Evolutionary conservation across 2,113 vertebrate species (phyloP).

Genomic region (Herpailurus yagouaroundi): DNA sequence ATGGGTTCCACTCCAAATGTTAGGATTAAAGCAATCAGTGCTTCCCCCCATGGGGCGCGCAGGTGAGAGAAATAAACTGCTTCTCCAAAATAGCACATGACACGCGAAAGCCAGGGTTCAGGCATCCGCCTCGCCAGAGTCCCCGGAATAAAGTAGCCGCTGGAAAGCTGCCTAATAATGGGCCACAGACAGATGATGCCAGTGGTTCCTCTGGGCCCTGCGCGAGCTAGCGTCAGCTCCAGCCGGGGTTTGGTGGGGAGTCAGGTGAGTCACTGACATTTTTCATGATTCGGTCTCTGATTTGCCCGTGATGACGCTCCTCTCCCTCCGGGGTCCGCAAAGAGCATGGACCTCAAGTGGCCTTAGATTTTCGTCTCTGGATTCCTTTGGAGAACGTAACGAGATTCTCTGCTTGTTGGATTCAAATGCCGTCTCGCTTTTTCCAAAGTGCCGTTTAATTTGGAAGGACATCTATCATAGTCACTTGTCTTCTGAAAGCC

Average conservation of each 20-base stretch:
- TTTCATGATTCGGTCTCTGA: background rate
- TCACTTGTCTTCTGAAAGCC: background rate
- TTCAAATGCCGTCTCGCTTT: background rate
- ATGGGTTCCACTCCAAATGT: slow-evolving; percentile 94
- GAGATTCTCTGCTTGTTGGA: background rate
- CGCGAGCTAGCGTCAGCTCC: background rate
- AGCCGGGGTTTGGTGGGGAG: slow-evolving; percentile 37
- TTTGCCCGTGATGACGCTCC: background rate
- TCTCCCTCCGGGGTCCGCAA: background rate
- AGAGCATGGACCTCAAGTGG: background rate
- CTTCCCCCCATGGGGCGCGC: slow-evolving; percentile 87
- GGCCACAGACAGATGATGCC: slow-evolving; percentile 4
- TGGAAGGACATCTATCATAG: background rate
- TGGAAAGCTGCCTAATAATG: slow-evolving; percentile 46
- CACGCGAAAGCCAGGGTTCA: slow-evolving; percentile 62
- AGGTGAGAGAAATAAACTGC: slow-evolving; percentile 87
- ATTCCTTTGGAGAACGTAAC: slow-evolving; percentile 21
- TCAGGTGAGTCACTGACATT: background rate
- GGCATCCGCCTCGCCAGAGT: background rate
- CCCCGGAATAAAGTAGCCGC: background rate
- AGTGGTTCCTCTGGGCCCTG: background rate
- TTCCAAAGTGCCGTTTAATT: slow-evolving; percentile 41
- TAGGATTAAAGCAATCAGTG: slow-evolving; percentile 95
- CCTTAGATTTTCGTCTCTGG: background rate
- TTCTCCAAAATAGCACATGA: slow-evolving; percentile 79